These are phyloP conservation scores for Cheilosia vulpina DNA, from an alignment of 2,888 invertebrate genomes.

Conservation along the genomic window DNA sequence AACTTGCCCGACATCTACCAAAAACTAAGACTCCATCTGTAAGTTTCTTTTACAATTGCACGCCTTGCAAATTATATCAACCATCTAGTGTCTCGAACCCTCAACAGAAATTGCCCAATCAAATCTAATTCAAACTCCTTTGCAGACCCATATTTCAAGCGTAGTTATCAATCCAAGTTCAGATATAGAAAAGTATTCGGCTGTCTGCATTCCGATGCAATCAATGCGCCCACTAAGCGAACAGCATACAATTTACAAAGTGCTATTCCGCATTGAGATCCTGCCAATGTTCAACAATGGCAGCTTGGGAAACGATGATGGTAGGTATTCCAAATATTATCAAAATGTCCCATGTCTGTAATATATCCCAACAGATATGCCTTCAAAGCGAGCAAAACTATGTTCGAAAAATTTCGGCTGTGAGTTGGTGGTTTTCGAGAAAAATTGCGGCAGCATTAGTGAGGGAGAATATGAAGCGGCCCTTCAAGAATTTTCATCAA, in stretches of 20 bases:
- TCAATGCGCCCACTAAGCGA: conserved; percentile 86
- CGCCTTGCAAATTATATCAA: no score
- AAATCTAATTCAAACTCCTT: conserved; percentile 8
- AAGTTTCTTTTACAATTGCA: no score
- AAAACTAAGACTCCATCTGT: no score
- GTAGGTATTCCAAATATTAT: conserved; percentile 79
- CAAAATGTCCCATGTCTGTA: conserved; percentile 86
- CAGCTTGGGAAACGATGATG: conserved; percentile 43
- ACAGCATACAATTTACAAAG: conserved; percentile 82
- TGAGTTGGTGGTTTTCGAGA: conserved; percentile 95
- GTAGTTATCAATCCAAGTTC: conserved; percentile 89
- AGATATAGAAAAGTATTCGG: conserved; percentile 85
- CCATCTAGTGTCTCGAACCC: no score
- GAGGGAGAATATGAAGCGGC: conserved; percentile 96
- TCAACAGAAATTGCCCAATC: no score
- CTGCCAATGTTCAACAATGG: conserved; percentile 76
- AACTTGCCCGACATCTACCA: no score
- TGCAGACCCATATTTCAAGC: conserved; percentile 88
- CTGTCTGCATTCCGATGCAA: conserved; percentile 93
- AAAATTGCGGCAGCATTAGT: conserved; percentile 93
- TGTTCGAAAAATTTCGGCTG: conserved; percentile 85
- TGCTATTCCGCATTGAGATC: conserved; percentile 81
- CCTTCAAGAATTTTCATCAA: conserved; percentile 88
- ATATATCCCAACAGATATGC: conserved; percentile 84
- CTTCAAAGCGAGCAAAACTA: conserved; percentile 88